phyloP scores from a whole-genome alignment of 1,140 invertebrate genomes.

The Hydropsyche tenuis region DNA sequence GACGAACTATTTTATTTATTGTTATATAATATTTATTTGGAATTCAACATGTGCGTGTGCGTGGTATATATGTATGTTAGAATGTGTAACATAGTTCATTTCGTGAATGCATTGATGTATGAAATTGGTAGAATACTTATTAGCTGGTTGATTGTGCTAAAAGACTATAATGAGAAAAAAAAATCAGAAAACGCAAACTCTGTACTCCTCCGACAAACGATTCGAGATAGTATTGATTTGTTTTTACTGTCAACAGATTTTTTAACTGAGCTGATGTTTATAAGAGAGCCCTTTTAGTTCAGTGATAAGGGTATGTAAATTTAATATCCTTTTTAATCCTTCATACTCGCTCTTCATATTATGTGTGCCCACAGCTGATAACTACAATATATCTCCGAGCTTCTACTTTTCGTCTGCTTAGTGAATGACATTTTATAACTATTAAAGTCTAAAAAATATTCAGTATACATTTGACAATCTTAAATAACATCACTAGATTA shows the following conservation, averaged over 20 bases:
- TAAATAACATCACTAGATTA: slow-evolving; percentile 44
- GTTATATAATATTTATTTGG: slow-evolving; percentile 34
- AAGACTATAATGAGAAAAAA: not conserved
- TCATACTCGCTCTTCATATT: slow-evolving; percentile 41
- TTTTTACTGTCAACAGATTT: slow-evolving; percentile 51
- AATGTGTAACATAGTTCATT: slow-evolving; percentile 19
- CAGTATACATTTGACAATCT: slow-evolving; percentile 14
- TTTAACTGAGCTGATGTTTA: slow-evolving; percentile 43
- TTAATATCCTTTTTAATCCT: slow-evolving; percentile 42
- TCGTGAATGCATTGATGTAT: slow-evolving; percentile 20
- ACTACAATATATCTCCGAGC: slow-evolving; percentile 38
- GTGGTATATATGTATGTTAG: not conserved
- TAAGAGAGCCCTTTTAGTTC: slow-evolving; percentile 42
- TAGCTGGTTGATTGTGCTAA: slow-evolving; percentile 21
- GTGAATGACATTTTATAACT: slow-evolving; percentile 37
- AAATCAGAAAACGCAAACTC: no score
- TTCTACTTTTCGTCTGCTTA: slow-evolving; percentile 43
- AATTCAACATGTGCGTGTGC: slow-evolving; percentile 2
- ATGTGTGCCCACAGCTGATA: slow-evolving; percentile 46
- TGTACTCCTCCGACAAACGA: no score
- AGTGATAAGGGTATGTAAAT: slow-evolving; percentile 49
- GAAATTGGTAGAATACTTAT: slow-evolving; percentile 12
- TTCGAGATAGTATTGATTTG: slow-evolving; percentile 48
- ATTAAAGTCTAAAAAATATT: slow-evolving; percentile 24
- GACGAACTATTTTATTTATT: slow-evolving; percentile 29